These are phyloP conservation scores for Epizoanthus scotinus DNA, from an alignment of 92 coral and sea anemone species.

Conservation along the genomic window DNA sequence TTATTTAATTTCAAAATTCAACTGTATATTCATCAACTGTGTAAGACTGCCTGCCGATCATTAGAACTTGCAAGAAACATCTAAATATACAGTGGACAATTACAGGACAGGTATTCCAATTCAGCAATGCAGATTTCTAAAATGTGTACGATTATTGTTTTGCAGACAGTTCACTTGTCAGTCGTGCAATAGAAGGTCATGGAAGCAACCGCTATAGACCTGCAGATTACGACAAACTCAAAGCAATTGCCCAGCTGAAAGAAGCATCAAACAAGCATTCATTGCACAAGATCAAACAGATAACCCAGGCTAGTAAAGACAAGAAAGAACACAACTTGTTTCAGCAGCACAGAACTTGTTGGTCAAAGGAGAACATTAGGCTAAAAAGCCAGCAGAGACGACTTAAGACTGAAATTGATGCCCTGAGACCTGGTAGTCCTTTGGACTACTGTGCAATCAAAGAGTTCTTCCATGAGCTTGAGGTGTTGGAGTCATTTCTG, in stretches of 20 bases:
- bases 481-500: constrained; percentile 73
- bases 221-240: constrained; percentile 89
- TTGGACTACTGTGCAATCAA: constrained; percentile 68
- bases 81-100: too few species aligned
- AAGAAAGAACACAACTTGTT: constrained; percentile 82
- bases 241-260: constrained; percentile 90
- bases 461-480: constrained; percentile 86
- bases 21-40: too few species aligned
- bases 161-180: constrained; percentile 85
- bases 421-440: constrained; percentile 79
- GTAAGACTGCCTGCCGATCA: too few species aligned
- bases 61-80: too few species aligned
- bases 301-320: constrained; percentile 78
- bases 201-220: constrained; percentile 78
- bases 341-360: constrained; percentile 93
- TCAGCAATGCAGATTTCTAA: too few species aligned
- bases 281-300: constrained; percentile 78
- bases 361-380: constrained; percentile 85
- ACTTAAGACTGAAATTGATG: constrained; percentile 74
- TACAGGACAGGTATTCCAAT: neutral
- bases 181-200: constrained; percentile 82
- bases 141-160: neutral
- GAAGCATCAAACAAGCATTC: constrained; percentile 84
- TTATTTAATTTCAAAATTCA: too few species aligned
- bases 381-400: constrained; percentile 77